These are phyloP conservation scores for Diachasma alloeum DNA, from an alignment of 1,140 invertebrate species.

Conservation along the genomic window DNA sequence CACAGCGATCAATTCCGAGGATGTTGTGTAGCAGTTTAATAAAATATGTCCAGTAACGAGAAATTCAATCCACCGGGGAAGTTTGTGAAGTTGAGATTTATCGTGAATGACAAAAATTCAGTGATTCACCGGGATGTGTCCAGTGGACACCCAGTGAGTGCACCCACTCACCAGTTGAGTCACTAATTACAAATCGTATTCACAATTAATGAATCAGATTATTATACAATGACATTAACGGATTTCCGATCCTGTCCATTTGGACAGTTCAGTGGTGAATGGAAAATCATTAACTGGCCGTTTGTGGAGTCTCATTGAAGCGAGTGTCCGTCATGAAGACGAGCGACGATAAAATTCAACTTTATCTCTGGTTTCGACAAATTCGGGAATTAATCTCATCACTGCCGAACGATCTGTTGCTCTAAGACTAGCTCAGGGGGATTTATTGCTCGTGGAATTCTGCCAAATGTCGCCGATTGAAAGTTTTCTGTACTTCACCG, in stretches of 20 bases:
- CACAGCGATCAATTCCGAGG: neutral
- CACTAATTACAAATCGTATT: neutral
- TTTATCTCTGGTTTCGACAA: neutral
- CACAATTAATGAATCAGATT: neutral
- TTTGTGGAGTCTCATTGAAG: too few species aligned
- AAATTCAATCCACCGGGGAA: neutral
- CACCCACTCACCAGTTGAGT: neutral
- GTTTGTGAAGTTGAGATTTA: neutral
- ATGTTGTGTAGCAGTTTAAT: neutral
- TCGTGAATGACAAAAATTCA: neutral
- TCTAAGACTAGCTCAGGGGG: neutral
- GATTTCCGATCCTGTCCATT: too few species aligned
- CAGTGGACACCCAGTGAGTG: neutral
- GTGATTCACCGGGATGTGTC: neutral
- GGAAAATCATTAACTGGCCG: too few species aligned
- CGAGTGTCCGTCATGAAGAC: too few species aligned
- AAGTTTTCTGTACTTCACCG: neutral
- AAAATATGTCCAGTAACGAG: neutral
- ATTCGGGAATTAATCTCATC: neutral
- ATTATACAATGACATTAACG: too few species aligned
- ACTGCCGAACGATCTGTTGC: neutral
- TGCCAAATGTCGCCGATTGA: neutral
- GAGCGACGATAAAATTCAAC: too few species aligned
- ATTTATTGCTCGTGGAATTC: neutral
- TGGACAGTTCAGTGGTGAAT: too few species aligned